phyloP scores from a whole-genome alignment of 2,797 vertebrate species.

The Fundulus diaphanus region DNA sequence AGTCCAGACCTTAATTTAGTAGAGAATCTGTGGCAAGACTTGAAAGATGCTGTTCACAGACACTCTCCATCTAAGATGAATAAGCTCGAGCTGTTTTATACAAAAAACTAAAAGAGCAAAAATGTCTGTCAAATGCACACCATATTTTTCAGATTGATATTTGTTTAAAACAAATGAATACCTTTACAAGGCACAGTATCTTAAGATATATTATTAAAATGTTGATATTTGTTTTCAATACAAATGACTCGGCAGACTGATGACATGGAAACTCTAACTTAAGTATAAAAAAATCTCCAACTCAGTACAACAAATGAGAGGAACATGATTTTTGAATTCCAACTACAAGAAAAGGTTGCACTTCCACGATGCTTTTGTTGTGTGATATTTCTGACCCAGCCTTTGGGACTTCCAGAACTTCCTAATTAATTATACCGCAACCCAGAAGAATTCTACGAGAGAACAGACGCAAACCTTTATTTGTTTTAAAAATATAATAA shows the following conservation, averaged over 20 bases:
- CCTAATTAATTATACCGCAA: not conserved
- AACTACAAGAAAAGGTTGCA: constrained; percentile 9
- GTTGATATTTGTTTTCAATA: not conserved
- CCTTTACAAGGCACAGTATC: not conserved
- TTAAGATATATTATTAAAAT: not conserved
- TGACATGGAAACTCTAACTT: not conserved
- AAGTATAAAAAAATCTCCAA: constrained; percentile 3
- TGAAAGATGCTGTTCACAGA: not conserved
- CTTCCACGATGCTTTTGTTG: constrained; percentile 32
- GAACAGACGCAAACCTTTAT: too few species aligned
- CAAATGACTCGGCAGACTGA: constrained; percentile 1
- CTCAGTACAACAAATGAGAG: constrained; percentile 12
- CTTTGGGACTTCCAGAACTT: constrained; percentile 1
- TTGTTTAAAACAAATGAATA: not conserved
- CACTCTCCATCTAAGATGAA: not conserved
- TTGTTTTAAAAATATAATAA: too few species aligned
- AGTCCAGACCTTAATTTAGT: not conserved
- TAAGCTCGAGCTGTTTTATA: not conserved
- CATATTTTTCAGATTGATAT: not conserved
- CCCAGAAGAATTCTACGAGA: too few species aligned
- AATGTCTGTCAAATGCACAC: not conserved
- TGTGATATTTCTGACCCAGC: constrained; percentile 34
- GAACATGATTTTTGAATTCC: constrained; percentile 23
- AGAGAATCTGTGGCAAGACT: not conserved
- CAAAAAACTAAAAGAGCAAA: not conserved